Conservation (phyloP, 2,797 vertebrate species). For the Micromesistius poutassou region DNA sequence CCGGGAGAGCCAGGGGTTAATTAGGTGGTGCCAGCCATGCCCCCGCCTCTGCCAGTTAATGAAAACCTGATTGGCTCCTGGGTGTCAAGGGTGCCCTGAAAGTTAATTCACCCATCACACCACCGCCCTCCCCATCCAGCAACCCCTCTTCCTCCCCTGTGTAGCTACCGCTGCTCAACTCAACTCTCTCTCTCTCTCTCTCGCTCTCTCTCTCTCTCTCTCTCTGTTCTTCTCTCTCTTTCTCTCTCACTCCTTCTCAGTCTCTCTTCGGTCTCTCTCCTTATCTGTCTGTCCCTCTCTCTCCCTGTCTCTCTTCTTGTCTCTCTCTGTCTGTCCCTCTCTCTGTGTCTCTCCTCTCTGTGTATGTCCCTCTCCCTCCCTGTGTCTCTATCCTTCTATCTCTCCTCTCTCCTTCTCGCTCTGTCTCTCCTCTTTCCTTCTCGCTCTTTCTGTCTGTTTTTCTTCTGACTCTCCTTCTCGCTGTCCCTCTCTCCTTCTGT, state of each 20-base stretch:
- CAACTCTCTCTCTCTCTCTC: constrained; percentile 13
- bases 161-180: constrained; percentile 56
- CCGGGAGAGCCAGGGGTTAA: constrained; percentile 75
- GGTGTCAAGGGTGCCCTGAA: constrained; percentile 80
- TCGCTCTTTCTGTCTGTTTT: not conserved
- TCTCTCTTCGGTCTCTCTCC: not conserved
- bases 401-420: not conserved
- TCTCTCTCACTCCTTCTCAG: not conserved
- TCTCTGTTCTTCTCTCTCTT: not conserved
- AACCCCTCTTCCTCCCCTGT: constrained; percentile 60
- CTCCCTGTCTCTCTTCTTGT: not conserved
- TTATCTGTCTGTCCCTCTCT: not conserved
- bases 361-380: no score
- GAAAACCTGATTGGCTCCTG: constrained; percentile 82
- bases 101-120: constrained; percentile 75
- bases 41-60: constrained; percentile 79
- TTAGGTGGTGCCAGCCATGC: constrained; percentile 77
- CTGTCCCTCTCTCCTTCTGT: not conserved
- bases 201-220: constrained; percentile 8
- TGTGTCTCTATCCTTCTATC: not conserved
- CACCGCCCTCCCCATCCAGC: constrained; percentile 38
- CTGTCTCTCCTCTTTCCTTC: not conserved
- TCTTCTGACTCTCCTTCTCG: not conserved
- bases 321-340: not conserved
- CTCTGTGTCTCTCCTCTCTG: not conserved